These are phyloP conservation scores for Callyntrura guangdongensis DNA, from an alignment of 2,888 invertebrate species.

Conservation along the genomic window DNA sequence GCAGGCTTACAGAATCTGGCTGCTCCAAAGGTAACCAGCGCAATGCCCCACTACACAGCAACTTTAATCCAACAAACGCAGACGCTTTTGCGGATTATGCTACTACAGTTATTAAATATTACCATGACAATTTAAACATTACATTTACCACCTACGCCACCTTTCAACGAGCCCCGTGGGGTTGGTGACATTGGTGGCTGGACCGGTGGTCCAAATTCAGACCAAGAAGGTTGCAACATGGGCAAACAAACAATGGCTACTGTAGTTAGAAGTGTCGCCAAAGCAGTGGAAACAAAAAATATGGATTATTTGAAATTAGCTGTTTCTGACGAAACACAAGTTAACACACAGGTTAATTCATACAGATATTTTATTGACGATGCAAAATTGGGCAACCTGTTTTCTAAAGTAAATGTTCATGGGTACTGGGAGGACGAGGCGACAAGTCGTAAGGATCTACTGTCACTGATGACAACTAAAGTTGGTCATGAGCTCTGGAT, in stretches of 20 bases:
- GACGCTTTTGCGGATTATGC: conserved; percentile 81
- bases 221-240: conserved; percentile 84
- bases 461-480: conserved; percentile 72
- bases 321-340: conserved; percentile 83
- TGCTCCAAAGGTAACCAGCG: conserved; percentile 81
- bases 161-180: conserved; percentile 84
- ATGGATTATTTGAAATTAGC: conserved; percentile 76
- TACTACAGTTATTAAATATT: conserved; percentile 82
- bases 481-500: conserved; percentile 83
- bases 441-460: conserved; percentile 76
- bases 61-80: conserved; percentile 78
- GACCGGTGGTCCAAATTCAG: conserved; percentile 56
- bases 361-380: conserved; percentile 79
- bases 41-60: conserved; percentile 78
- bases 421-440: conserved; percentile 82
- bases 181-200: conserved; percentile 80
- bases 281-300: conserved; percentile 58
- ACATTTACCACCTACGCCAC: conserved; percentile 82
- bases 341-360: conserved; percentile 78
- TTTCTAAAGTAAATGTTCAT: conserved; percentile 82
- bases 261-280: conserved; percentile 72
- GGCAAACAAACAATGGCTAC: conserved; percentile 73
- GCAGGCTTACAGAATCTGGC: conserved; percentile 83
- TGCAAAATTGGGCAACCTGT: conserved; percentile 70
- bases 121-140: conserved; percentile 76